These are phyloP conservation scores for Hirundo rustica DNA, from an alignment of 2,797 vertebrate genomes.

Conservation along the genomic window DNA sequence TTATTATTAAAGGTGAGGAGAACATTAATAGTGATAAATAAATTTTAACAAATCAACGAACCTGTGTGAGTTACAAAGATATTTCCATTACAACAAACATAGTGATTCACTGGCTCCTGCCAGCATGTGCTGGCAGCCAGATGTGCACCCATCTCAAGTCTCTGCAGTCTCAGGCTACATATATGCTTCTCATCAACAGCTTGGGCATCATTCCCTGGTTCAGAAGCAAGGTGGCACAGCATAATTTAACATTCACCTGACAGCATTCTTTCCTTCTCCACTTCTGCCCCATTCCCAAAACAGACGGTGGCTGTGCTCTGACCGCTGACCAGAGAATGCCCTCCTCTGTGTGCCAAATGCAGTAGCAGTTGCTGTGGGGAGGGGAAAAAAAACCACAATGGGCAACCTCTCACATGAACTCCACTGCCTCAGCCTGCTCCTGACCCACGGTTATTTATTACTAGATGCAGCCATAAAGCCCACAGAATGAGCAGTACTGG, in stretches of 20 bases:
- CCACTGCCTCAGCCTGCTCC: neutral
- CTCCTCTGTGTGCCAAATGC: neutral
- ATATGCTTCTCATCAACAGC: neutral
- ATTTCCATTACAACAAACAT: neutral
- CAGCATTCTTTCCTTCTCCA: neutral
- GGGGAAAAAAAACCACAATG: neutral
- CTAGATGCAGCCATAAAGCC: neutral
- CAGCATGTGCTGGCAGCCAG: neutral
- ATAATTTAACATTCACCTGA: neutral
- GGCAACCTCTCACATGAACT: neutral
- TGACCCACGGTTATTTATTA: neutral
- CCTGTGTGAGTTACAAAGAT: neutral
- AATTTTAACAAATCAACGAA: neutral
- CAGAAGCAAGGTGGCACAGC: neutral
- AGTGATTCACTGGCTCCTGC: neutral
- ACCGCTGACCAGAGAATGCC: neutral
- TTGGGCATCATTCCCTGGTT: neutral
- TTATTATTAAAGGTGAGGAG: neutral
- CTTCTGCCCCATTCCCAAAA: neutral
- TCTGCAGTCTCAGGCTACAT: neutral
- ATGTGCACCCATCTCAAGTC: neutral
- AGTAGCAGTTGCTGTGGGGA: neutral
- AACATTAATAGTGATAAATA: neutral
- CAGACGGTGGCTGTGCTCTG: neutral
- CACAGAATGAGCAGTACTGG: neutral